Evolutionary conservation across 2,797 vertebrate genomes (phyloP).

Genomic region (Clarias fuscus): DNA sequence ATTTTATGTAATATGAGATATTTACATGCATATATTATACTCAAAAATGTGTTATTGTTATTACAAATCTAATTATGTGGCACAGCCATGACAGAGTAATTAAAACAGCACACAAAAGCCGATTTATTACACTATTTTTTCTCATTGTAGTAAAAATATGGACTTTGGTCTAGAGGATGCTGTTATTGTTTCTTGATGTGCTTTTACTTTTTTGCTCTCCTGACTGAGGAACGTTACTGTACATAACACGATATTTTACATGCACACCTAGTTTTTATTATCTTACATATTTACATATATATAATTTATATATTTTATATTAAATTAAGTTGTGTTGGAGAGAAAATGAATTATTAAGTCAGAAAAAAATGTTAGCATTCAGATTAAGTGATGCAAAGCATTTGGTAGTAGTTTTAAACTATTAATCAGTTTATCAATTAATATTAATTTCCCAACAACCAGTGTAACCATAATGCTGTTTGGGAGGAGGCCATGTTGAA

Average conservation of each 20-base stretch:
- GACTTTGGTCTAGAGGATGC: background rate
- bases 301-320: background rate
- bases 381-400: background rate
- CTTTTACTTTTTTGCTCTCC: background rate
- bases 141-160: background rate
- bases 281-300: too few relatives aligned
- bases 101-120: background rate
- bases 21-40: constrained; percentile 54
- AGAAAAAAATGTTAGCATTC: background rate
- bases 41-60: constrained; percentile 45
- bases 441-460: background rate
- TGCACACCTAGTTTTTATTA: too few relatives aligned
- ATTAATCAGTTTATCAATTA: background rate
- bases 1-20: constrained; percentile 50
- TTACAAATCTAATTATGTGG: constrained; percentile 50
- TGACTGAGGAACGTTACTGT: background rate
- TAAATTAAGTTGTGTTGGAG: background rate
- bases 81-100: constrained; percentile 4
- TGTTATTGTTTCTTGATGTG: background rate
- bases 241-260: background rate
- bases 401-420: background rate
- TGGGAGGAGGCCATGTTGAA: background rate
- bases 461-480: background rate
- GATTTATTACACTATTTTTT: background rate
- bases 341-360: background rate